Evolutionary conservation across 2,888 invertebrate species (phyloP).

Genomic region (Athrips mouffetella): DNA sequence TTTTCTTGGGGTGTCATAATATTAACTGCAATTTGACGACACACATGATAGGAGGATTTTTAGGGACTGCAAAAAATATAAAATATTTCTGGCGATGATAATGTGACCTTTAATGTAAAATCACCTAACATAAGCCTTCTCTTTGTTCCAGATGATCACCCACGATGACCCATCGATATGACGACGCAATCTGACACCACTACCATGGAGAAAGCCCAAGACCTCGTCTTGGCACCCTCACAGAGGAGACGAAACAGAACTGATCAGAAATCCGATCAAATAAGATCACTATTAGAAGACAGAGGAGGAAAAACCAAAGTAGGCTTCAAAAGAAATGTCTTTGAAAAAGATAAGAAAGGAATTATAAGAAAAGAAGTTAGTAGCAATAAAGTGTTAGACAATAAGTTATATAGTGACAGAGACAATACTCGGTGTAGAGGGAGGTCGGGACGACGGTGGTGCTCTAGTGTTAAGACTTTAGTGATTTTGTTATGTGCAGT

Average conservation of each 20-base stretch:
- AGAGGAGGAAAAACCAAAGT: constrained; percentile 50
- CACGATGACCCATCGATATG: constrained; percentile 63
- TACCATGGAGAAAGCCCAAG: constrained; percentile 47
- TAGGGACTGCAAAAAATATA: too few species aligned
- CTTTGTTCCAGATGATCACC: constrained; percentile 65
- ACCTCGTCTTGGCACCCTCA: constrained; percentile 40
- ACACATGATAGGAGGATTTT: too few species aligned
- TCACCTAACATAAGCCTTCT: constrained; percentile 18
- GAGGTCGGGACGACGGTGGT: constrained; percentile 50
- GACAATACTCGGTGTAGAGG: constrained; percentile 46
- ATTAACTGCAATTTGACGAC: too few species aligned
- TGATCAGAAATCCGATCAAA: constrained; percentile 50
- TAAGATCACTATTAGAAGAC: constrained; percentile 54
- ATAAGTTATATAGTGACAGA: constrained; percentile 29
- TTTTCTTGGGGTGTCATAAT: too few species aligned
- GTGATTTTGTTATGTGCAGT: constrained; percentile 59
- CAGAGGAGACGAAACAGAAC: constrained; percentile 53
- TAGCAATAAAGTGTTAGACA: constrained; percentile 20
- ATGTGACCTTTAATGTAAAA: too few species aligned
- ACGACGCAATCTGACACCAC: constrained; percentile 40
- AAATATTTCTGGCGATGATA: too few species aligned
- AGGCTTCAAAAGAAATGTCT: constrained; percentile 29
- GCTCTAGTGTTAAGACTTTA: constrained; percentile 65
- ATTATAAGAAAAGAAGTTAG: too few species aligned
- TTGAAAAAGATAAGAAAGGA: constrained; percentile 37